Percentiles rank a stretch among this genome's conserved stretches.
Conservation (phyloP, 53 echinoderm and acorn worm genomes). For the Glandiceps talaboti region DNA sequence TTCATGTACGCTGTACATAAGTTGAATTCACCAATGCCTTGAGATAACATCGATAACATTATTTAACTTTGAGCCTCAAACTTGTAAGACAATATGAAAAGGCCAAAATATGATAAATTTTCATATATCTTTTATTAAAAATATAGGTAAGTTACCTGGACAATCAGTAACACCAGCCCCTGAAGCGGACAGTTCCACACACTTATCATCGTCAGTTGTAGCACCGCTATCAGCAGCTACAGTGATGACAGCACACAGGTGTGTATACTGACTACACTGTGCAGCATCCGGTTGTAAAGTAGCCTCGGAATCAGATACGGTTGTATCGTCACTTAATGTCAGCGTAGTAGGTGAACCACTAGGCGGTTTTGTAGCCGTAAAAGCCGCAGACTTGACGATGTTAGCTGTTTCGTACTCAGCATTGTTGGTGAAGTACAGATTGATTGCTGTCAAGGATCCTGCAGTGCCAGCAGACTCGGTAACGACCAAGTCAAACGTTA, state of each 20-base stretch:
- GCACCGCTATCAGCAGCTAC: not conserved
- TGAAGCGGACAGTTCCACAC: not conserved
- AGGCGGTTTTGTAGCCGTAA: not conserved
- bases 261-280: not conserved
- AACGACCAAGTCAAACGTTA: not conserved
- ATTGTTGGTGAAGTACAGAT: not conserved
- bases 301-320: not conserved
- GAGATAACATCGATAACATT: too few relatives aligned
- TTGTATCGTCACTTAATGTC: not conserved
- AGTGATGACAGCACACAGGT: not conserved
- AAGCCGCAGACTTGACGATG: not conserved
- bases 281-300: not conserved
- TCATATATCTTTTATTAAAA: too few relatives aligned
- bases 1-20: too few relatives aligned
- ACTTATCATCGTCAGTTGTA: not conserved
- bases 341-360: not conserved
- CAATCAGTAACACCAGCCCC: not conserved
- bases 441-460: not conserved
- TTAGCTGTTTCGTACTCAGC: not conserved
- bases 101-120: too few relatives aligned
- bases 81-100: too few relatives aligned
- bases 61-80: too few relatives aligned
- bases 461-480: not conserved
- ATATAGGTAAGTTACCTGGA: not conserved
- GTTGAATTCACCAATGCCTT: too few relatives aligned